Evolutionary conservation across 30 jellyfish, hydroid and myxozoan species (phyloP).

Genomic region (Calvadosia cruxmelitensis): DNA sequence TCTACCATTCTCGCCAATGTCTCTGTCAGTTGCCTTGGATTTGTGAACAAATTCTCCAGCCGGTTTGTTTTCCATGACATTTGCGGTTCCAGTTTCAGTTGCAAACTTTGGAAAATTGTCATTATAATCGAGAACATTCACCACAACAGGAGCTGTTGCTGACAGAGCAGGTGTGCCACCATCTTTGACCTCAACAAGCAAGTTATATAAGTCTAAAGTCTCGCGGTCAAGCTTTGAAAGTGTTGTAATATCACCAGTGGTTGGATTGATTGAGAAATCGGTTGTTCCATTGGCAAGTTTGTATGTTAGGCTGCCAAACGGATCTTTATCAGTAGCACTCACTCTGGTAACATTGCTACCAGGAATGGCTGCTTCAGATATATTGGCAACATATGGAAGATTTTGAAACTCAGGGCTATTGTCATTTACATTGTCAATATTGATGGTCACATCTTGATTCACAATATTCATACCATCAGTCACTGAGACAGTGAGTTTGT

Average conservation of each 20-base stretch:
- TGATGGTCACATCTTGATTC: constrained; percentile 27
- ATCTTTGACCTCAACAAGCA: constrained; percentile 51
- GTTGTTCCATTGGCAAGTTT: constrained; percentile 34
- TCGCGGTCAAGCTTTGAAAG: constrained; percentile 64
- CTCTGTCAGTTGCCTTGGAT: constrained; percentile 49
- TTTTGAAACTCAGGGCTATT: constrained; percentile 42
- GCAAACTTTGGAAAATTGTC: constrained; percentile 64
- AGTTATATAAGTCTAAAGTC: constrained; percentile 13
- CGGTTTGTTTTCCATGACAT: constrained; percentile 28
- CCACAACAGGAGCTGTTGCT: constrained; percentile 24
- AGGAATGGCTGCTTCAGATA: constrained; percentile 28
- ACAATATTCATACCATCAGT: constrained; percentile 46
- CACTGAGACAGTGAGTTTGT: constrained; percentile 42
- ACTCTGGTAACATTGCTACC: constrained; percentile 39
- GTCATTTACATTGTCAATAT: constrained; percentile 55
- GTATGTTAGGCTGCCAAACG: constrained; percentile 49
- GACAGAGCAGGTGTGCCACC: constrained; percentile 58
- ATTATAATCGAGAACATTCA: constrained; percentile 37
- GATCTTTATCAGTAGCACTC: constrained; percentile 67
- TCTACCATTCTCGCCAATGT: constrained; percentile 44
- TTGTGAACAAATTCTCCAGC: constrained; percentile 7
- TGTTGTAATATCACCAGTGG: constrained; percentile 52
- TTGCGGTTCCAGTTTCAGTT: constrained; percentile 9
- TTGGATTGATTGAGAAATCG: constrained; percentile 44
- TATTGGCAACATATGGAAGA: constrained; percentile 6